Base-by-base conservation (phyloP, 2,888 invertebrate genomes). In the Eupelmus urozonus region DNA sequence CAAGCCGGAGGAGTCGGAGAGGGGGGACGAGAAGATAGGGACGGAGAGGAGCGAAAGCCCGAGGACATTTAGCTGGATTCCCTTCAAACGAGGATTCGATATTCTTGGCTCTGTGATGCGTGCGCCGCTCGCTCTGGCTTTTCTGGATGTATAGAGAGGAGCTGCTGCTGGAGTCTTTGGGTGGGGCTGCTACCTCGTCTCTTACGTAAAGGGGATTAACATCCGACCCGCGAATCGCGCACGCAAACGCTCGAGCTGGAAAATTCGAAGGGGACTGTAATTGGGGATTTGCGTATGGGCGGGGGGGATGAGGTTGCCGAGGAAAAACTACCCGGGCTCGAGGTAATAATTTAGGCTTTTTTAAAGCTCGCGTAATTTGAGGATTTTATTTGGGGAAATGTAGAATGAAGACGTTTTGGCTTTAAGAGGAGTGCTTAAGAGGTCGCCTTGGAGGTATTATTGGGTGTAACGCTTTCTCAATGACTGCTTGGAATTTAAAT, bases 1-100 rank as follows among this genome's bases (percentile, higher is more conserved):
- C 57, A 29, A 34, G 60, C 16, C 11, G 20, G 18, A 27, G 29
- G 23, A 11, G 34, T 16, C 7, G 25, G 23, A 29, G 45, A 57
- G 25, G n/a, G 16, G n/a, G n/a, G n/a, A n/a, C n/a, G n/a, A n/a
- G n/a, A n/a, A n/a, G 57, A 34, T 25, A 11, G 18, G 25, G 13
- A 23, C 7, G 20, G 66, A 49, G 51, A 63, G 23, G 9, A 45
- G 63, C 2, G 25, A 45, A 7, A 13, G 40, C 16, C 0, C 27
- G 9, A 71, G 71, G 34, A 71, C 51, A 60, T 71, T 71, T 71
- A 51, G 71, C 16, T 18, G 71, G 60, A 71, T 65, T 65, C 34
- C 34, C 34, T 27, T 5, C 7, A 16, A 65, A 65, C 57, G 73
- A 65, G 65, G 55, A 65, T 57, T 45, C 73, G 65, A 73, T 73